Evolutionary conservation across 2,113 vertebrate species (phyloP).

Genomic region (Glaucomys volans): DNA sequence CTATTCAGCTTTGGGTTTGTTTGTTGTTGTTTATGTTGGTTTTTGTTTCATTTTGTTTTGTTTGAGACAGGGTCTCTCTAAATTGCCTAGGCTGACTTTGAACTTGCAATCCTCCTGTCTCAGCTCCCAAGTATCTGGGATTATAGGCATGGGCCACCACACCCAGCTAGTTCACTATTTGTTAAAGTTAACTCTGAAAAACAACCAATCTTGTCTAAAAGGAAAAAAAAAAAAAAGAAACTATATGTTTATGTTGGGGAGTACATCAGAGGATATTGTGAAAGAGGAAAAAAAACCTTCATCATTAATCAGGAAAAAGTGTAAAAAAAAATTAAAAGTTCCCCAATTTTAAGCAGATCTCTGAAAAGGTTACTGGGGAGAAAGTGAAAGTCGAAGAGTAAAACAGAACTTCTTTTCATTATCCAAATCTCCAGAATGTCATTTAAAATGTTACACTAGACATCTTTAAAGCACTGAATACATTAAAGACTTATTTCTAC

Average conservation of each 20-base stretch:
- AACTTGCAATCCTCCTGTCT: neutral
- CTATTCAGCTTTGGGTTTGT: too few species aligned
- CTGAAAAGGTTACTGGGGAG: neutral
- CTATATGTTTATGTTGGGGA: neutral
- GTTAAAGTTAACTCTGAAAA: conserved; percentile 18
- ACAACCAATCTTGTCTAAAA: neutral
- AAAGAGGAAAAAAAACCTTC: neutral
- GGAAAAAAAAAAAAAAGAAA: neutral
- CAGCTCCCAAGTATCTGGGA: neutral
- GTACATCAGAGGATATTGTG: neutral
- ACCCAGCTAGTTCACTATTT: neutral
- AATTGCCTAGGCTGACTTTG: neutral
- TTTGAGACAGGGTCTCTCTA: neutral
- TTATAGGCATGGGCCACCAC: neutral
- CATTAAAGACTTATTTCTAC: neutral
- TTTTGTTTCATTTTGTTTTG: neutral
- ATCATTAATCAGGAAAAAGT: conserved; percentile 1
- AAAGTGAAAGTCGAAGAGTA: neutral
- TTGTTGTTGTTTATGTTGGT: too few species aligned
- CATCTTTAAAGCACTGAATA: neutral
- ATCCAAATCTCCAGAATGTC: neutral
- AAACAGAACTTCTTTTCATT: conserved; percentile 24
- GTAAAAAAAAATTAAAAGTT: conserved; percentile 28
- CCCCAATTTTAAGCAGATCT: conserved; percentile 7
- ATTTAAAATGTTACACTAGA: neutral